Evolutionary conservation across 2,797 vertebrate genomes (phyloP).

Genomic region (Pogoniulus pusillus): DNA sequence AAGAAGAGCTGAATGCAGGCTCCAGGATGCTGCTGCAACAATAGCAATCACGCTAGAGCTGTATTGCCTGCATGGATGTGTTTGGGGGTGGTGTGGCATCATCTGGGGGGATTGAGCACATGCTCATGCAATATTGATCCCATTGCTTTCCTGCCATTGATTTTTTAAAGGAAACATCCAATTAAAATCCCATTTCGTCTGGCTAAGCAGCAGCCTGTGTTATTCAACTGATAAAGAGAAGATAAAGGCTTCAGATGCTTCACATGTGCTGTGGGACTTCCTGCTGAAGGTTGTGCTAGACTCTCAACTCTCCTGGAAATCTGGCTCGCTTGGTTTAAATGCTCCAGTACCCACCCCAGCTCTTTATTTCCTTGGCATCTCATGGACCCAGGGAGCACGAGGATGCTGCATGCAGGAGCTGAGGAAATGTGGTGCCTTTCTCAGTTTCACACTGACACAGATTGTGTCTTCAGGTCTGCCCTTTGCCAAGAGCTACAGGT

Average conservation of each 20-base stretch:
- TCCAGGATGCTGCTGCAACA: background rate
- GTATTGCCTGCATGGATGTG: background rate
- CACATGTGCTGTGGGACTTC: rapidly evolving
- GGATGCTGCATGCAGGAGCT: background rate
- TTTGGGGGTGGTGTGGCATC: background rate
- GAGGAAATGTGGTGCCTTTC: background rate
- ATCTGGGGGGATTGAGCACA: background rate
- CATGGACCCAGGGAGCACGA: rapidly evolving
- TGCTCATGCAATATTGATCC: background rate
- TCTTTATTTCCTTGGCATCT: background rate
- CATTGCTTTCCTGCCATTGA: background rate
- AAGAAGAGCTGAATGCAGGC: background rate
- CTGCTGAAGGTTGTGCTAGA: background rate
- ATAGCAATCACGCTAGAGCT: background rate
- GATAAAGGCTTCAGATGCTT: background rate
- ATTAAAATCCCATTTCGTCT: background rate
- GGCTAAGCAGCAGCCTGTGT: background rate
- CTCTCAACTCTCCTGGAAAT: background rate
- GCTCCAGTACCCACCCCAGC: background rate
- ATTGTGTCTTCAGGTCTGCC: background rate
- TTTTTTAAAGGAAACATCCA: background rate
- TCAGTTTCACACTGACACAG: rapidly evolving
- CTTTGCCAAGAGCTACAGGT: background rate
- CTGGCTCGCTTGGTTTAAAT: background rate
- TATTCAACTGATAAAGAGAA: background rate